Evolutionary conservation across 2,797 vertebrate species (phyloP).

Genomic region (Morus bassanus): DNA sequence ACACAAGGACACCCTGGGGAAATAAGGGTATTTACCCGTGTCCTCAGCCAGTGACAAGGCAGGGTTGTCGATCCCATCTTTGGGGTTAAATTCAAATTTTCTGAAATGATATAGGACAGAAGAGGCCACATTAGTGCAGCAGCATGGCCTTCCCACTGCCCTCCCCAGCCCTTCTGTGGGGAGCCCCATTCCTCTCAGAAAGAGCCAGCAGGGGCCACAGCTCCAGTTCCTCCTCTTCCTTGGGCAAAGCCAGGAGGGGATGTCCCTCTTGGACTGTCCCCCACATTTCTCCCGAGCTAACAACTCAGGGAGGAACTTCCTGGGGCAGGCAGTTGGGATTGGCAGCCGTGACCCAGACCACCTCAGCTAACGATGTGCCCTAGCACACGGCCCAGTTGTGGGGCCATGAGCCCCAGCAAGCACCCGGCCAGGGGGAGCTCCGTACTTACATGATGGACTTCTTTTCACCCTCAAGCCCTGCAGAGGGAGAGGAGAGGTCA

Average conservation of each 20-base stretch:
- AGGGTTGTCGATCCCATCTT: conserved; percentile 95
- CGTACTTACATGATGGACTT: conserved; percentile 79
- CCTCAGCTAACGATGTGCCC: not conserved
- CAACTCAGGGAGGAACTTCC: not conserved
- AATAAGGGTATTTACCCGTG: conserved; percentile 31
- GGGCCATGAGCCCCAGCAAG: not conserved
- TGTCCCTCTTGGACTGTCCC: not conserved
- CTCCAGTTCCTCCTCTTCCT: not conserved
- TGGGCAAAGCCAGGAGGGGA: not conserved
- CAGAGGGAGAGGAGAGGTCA: conserved; percentile 42
- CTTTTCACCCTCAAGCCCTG: conserved; percentile 72
- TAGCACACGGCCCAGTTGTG: not conserved
- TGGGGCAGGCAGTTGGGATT: not conserved
- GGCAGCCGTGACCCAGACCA: not conserved
- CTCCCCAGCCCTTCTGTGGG: not conserved
- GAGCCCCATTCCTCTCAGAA: not conserved
- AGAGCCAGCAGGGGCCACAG: not conserved
- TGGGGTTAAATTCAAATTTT: conserved; percentile 94
- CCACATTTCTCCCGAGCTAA: not conserved
- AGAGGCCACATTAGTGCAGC: not conserved
- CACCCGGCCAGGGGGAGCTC: not conserved
- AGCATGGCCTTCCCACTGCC: rapidly evolving
- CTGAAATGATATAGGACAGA: conserved; percentile 68
- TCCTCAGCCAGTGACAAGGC: conserved; percentile 81
- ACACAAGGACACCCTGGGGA: not conserved